phyloP scores from a whole-genome alignment of 2,113 vertebrate species.

The Coreoperca whiteheadi region DNA sequence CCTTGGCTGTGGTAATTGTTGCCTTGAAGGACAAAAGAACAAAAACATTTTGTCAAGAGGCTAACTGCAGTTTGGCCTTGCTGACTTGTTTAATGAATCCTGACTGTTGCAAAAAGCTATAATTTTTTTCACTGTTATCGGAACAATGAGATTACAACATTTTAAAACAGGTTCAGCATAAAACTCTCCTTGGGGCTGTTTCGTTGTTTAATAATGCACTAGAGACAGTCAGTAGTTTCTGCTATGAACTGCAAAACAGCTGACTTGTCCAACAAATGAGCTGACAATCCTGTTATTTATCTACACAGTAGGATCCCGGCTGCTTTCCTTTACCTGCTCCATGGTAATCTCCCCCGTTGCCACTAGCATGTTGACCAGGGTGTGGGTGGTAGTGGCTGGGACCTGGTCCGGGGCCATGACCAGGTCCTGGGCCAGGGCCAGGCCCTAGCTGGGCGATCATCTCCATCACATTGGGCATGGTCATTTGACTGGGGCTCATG shows the following conservation, averaged over 20 bases:
- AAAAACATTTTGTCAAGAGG: constrained; percentile 19
- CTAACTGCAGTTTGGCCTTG: constrained; percentile 8
- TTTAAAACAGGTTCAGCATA: constrained; percentile 46
- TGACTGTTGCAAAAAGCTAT: constrained; percentile 28
- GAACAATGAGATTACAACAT: constrained; percentile 27
- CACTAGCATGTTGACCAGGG: constrained; percentile 88
- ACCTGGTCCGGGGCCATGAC: constrained; percentile 90
- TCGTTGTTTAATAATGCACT: constrained; percentile 50
- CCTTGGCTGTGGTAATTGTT: constrained; percentile 97
- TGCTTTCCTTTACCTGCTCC: constrained; percentile 87
- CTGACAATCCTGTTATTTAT: constrained; percentile 35
- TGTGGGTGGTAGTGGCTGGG: constrained; percentile 92
- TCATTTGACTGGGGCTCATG: constrained; percentile 99
- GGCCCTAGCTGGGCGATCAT: constrained; percentile 99
- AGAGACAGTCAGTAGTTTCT: constrained; percentile 39
- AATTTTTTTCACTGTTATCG: constrained; percentile 24
- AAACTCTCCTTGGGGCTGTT: constrained; percentile 45
- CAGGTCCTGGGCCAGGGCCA: constrained; percentile 90
- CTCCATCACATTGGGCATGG: constrained; percentile 99
- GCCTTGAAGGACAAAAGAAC: constrained; percentile 82
- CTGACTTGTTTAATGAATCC: constrained; percentile 2
- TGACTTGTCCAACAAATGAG: constrained; percentile 30
- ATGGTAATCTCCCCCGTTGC: constrained; percentile 91
- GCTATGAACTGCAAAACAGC: constrained; percentile 41
- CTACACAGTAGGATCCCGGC: neutral